Percentiles rank a stretch among this genome's conserved stretches.
phyloP scores from a whole-genome alignment of 2,888 invertebrate genomes.

The Cenopis cana region DNA sequence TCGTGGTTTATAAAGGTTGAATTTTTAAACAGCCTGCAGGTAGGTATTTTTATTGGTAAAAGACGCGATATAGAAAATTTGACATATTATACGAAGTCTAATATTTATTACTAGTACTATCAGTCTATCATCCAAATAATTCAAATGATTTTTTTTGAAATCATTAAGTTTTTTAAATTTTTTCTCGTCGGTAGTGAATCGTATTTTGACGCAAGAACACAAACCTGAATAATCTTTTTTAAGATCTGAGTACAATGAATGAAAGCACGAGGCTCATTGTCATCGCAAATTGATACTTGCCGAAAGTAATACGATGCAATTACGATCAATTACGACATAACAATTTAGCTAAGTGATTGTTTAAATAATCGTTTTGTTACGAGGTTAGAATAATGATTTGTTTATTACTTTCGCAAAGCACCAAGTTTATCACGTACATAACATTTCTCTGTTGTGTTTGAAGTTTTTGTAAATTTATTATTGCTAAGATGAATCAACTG shows the following conservation, averaged over 20 bases:
- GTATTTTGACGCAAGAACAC: constrained; percentile 34
- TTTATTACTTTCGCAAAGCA: constrained; percentile 19
- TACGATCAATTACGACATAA: constrained; percentile 51
- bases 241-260: constrained; percentile 56
- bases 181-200: not conserved
- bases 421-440: constrained; percentile 19
- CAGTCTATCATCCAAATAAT: not conserved
- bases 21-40: not conserved
- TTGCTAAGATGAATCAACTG: not conserved
- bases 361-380: constrained; percentile 48
- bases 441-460: not conserved
- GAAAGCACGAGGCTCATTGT: constrained; percentile 62
- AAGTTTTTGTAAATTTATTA: not conserved
- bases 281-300: constrained; percentile 65
- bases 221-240: constrained; percentile 51
- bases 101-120: no score
- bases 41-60: not conserved
- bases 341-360: constrained; percentile 52
- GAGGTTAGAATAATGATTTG: constrained; percentile 46
- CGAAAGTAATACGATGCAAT: constrained; percentile 43
- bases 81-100: no score
- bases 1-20: not conserved
- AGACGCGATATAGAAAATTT: no score
- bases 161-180: not conserved
- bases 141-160: not conserved